Evolutionary conservation across 2,888 invertebrate genomes (phyloP), one percentile per base, ranked within the genome.

Genomic region (Microctonus aethiopoides): DNA sequence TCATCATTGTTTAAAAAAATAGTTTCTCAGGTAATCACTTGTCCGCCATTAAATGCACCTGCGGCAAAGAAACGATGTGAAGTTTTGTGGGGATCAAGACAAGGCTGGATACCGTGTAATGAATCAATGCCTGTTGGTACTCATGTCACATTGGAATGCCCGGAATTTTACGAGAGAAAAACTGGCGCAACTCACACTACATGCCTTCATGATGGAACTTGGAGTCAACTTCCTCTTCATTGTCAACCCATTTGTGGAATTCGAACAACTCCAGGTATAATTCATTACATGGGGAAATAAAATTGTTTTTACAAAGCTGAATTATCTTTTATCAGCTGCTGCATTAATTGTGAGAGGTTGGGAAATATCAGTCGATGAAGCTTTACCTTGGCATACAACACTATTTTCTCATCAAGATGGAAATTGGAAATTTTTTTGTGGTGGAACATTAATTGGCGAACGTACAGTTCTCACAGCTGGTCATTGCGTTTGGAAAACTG

Each of bases 381-480:
- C 86, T 0, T 84, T 86, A 67, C 91, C 91, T 0, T 91, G 91
- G 91, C 90, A 91, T 74, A 87, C 87, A 0, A 89, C 89, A 0
- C 85, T 91, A 1, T 91, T 89, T 77, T 79, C 81, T 1, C 87
- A 86, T 74, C 82, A 83, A 6, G 79, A 82, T 13, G 84, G 77
- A 0, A 82, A 87, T 0, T 89, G 88, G 86, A 84, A 74, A 73
- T 89, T 89, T 75, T 88, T 89, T 71, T 91, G 91, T 69, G 90
- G 91, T 0, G 90, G 90, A 0, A 88, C 89, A 0, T 82, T 91
- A 0, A 85, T 91, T 69, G 86, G 84, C 1, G 88, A 87, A 74
- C 78, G 80, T n/a, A 78, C 85, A 2, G 83, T 88, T 7, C 72
- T 88, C 39, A 88, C 88, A 78, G 88, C 88, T 41, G 88, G 85